A percentile compares a stretch with the other conserved stretches of the same genome.
Evolutionary conservation across 23 tunicate species (phyloP).

Genomic region (Styela plicata): DNA sequence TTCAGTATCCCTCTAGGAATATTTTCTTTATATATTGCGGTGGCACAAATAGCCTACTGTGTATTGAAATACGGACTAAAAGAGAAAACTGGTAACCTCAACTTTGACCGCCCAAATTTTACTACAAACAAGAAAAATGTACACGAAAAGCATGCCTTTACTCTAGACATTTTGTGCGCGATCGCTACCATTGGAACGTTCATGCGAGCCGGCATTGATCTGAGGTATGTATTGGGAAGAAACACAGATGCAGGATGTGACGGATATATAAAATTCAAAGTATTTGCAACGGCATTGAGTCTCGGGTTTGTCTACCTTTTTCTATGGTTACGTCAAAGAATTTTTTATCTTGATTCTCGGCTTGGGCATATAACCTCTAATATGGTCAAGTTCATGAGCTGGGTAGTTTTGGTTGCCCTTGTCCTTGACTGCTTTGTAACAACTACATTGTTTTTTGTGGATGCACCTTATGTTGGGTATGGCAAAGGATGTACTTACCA

Average conservation of each 20-base stretch:
- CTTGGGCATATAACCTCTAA: background rate
- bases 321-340: conserved; percentile 5
- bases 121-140: too few relatives aligned
- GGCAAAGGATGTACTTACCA: background rate
- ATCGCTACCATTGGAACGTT: background rate
- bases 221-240: background rate
- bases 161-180: background rate
- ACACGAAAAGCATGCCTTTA: background rate
- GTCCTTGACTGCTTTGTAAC: background rate
- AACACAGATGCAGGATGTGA: conserved; percentile 12
- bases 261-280: background rate
- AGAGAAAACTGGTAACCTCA: background rate
- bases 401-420: background rate
- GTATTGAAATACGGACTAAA: too few relatives aligned
- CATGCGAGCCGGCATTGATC: conserved; percentile 16
- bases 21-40: background rate
- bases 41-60: background rate
- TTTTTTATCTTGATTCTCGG: background rate
- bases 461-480: background rate
- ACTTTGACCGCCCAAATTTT: background rate
- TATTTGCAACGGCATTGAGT: background rate
- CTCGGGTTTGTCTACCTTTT: background rate
- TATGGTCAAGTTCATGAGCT: background rate
- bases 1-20: background rate
- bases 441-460: background rate